phyloP scores from a whole-genome alignment of 1,140 invertebrate species.

The Melitaea cinxia region DNA sequence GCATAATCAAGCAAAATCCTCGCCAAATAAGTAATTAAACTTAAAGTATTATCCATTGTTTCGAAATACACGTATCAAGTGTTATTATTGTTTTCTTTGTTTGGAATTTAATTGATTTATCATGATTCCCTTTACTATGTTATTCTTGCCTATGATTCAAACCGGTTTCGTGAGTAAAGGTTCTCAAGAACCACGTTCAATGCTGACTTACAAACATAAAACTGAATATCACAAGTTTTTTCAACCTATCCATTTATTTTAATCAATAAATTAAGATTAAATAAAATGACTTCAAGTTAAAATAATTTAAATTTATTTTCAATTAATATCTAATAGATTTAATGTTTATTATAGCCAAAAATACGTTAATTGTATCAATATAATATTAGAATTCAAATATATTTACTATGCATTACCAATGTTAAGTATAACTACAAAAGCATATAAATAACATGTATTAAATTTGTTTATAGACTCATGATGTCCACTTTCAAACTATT shows the following conservation, averaged over 20 bases:
- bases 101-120: neutral
- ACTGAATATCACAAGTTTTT: neutral
- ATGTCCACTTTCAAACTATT: neutral
- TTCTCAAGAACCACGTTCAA: neutral
- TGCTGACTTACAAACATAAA: neutral
- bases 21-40: slow-evolving; percentile 36
- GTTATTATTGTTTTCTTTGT: neutral
- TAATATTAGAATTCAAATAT: too few species aligned
- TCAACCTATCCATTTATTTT: neutral
- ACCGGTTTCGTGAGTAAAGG: neutral
- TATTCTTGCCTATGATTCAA: neutral
- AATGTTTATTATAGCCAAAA: too few species aligned
- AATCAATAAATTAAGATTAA: too few species aligned
- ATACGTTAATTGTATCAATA: too few species aligned
- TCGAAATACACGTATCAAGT: slow-evolving; percentile 5
- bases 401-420: too few species aligned
- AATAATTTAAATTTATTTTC: too few species aligned
- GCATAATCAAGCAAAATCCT: slow-evolving; percentile 35
- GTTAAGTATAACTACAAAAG: neutral
- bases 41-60: slow-evolving; percentile 34
- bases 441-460: neutral
- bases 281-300: too few species aligned
- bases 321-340: too few species aligned
- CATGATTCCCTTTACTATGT: neutral
- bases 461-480: neutral